Base-by-base conservation (phyloP, 2,797 vertebrate genomes). In the Serranus cabrilla region DNA sequence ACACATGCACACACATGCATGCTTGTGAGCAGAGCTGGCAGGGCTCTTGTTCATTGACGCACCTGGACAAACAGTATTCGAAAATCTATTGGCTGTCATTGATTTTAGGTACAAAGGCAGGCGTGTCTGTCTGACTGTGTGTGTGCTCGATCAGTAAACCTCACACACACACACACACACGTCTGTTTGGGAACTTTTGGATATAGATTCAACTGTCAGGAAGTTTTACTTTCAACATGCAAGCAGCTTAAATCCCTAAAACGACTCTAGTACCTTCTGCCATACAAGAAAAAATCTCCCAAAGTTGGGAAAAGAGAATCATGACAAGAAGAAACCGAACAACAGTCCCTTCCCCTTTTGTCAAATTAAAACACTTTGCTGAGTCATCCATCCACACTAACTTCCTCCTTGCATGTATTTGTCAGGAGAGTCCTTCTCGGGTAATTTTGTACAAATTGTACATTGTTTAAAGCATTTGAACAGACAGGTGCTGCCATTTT, bases 41-140 rank as follows among this genome's bases (percentile, higher is more conserved):
- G 63, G 27, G 59, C 59, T 80, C 71, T 80, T 69, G 78, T 79
- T 92, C 82, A 87, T 10, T 63, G 71, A 76, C 7, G 40, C 93
- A 92, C 92, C 93, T 94, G 90, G 54, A 84, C 50, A 92, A 92
- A 90, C 82, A 89, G 20, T 31, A 62, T 59, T 72, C 66, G 27
- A 8, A 47, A 46, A 60, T 62, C 67, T 74, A 68, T 63, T 71
- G 27, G 73, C 60, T 57, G 55, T 20, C 27, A 50, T 40, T 73
- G 74, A 80, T 71, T 73, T 71, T 59, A 14, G 51, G 20, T 16
- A 18, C 25, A 27, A 8, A 11, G 37, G 72, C 66, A 57, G 72
- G 66, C 77, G 81, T 58, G 47, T 56, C 25, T 57, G 62, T 55
- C 20, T 25, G 49, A n/a, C n/a, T 59, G 58, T 51, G 52, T 21